Percentiles rank a stretch among this genome's conserved stretches.
Evolutionary conservation across 2,797 vertebrate genomes (phyloP).

Genomic region (Aphelocoma californica): DNA sequence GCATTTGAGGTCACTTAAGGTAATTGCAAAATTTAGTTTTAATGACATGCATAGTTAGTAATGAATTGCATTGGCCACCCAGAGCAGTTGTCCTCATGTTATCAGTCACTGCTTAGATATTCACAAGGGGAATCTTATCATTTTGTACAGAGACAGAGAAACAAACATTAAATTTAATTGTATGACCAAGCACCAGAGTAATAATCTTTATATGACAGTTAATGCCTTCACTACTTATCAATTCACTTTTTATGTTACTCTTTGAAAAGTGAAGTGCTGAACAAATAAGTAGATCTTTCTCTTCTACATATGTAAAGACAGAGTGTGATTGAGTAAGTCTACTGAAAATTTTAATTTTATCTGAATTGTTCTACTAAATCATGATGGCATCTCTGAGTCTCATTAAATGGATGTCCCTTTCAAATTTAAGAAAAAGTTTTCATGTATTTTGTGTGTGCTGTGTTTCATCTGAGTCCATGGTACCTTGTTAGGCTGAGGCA

Average conservation of each 20-base stretch:
- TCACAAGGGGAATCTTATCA: constrained; percentile 45
- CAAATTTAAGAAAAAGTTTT: background rate
- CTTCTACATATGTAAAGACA: constrained; percentile 2
- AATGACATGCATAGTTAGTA: constrained; percentile 39
- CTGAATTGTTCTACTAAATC: constrained; percentile 10
- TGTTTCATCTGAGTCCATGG: background rate
- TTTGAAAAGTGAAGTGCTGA: constrained; percentile 62
- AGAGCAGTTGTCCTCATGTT: constrained; percentile 51
- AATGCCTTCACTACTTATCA: constrained; percentile 73
- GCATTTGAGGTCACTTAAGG: constrained; percentile 14
- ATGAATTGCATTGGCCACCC: constrained; percentile 30
- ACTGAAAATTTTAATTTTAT: constrained; percentile 7
- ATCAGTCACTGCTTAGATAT: constrained; percentile 60
- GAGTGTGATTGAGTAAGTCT: background rate
- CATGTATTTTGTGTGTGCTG: background rate
- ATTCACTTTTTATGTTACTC: constrained; percentile 56
- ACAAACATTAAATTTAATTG: constrained; percentile 74
- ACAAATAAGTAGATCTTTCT: constrained; percentile 49
- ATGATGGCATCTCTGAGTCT: background rate
- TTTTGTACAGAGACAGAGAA: constrained; percentile 65
- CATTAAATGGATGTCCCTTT: background rate
- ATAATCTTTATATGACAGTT: constrained; percentile 69
- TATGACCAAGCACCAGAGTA: constrained; percentile 38
- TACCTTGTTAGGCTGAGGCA: background rate
- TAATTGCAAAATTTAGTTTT: constrained; percentile 51